Percentiles rank a stretch among this genome's conserved stretches.
These are phyloP conservation scores for Melanerpes aurifrons DNA, from an alignment of 2,113 vertebrate species.

Conservation along the genomic window DNA sequence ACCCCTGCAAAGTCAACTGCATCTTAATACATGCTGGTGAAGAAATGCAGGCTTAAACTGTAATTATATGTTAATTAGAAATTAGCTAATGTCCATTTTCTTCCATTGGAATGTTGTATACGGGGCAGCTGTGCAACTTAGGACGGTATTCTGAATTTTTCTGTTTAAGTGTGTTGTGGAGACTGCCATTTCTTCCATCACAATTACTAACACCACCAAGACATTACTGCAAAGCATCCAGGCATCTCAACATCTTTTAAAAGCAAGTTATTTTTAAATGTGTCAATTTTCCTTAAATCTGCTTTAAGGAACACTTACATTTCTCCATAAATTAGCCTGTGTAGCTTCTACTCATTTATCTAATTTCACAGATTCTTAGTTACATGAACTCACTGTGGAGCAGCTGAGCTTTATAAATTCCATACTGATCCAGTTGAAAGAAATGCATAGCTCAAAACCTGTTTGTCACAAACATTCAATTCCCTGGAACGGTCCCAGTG, in stretches of 20 bases:
- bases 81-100: neutral
- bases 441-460: neutral
- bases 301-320: neutral
- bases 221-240: neutral
- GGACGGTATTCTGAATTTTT: neutral
- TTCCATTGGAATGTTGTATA: neutral
- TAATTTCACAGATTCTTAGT: neutral
- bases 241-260: neutral
- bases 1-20: neutral
- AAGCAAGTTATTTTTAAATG: neutral
- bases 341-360: neutral
- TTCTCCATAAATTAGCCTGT: neutral
- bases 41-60: neutral
- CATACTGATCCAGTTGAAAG: neutral
- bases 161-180: neutral
- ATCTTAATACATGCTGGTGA: neutral
- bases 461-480: neutral
- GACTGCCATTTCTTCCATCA: neutral
- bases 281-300: neutral
- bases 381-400: neutral
- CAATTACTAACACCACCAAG: neutral
- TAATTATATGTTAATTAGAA: too few relatives aligned
- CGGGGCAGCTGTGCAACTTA: neutral
- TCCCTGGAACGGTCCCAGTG: neutral
- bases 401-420: neutral